Base-by-base conservation (phyloP, 1,140 invertebrate species). In the Macrocentrus cingulum region DNA sequence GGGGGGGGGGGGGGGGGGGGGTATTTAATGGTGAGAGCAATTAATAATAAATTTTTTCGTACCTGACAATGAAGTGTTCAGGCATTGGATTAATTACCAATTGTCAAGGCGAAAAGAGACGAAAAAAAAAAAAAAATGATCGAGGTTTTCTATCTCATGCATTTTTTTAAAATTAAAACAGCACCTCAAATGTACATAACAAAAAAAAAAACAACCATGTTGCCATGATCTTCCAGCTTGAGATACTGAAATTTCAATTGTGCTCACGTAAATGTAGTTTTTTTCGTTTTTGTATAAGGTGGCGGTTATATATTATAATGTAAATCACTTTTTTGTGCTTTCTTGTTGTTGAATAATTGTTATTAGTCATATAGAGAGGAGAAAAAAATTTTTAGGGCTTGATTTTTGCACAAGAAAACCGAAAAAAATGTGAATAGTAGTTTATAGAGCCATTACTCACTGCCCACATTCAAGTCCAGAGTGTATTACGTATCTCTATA, bases 381-480 rank as follows among this genome's bases (percentile, higher is more conserved):
- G 15, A 25, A 54, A 42, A 54, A 44, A n/a, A n/a, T n/a, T n/a
- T n/a, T n/a, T n/a, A n/a, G n/a, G n/a, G n/a, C n/a, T n/a, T n/a
- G n/a, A n/a, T n/a, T n/a, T n/a, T n/a, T n/a, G 44, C 51, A 41
- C 49, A 7, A 25, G 29, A 39, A 36, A 49, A 62, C 18, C 20
- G 25, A 32, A 41, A 29, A 42, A 44, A 45, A 23, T 23, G 5
- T 15, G n/a, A 18, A 46, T 29, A 55, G 11, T 22, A n/a, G 54
- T 19, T 11, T 34, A 36, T 45, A 22, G 7, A 65, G 64, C 64
- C 64, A 66, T 61, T 66, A 50, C 49, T 61, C 64, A 66, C 62
- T 66, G 64, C 64, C 65, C 45, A 22, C 44, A 46, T 23, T 23
- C 9, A n/a, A n/a, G n/a, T n/a, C n/a, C n/a, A n/a, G n/a, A n/a